Evolutionary conservation across 2,888 invertebrate genomes (phyloP).

Genomic region (Nasonia oneida): DNA sequence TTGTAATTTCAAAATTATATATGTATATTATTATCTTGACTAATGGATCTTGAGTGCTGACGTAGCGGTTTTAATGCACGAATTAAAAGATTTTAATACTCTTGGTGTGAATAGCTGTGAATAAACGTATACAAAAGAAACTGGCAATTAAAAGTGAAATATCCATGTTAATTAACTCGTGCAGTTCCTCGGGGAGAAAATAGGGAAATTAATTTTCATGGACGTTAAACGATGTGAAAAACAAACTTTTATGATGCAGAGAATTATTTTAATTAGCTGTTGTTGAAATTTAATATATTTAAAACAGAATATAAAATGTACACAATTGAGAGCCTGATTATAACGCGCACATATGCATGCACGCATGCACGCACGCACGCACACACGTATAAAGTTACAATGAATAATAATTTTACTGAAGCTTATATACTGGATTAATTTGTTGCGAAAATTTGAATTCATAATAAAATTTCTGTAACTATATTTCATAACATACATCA

Average conservation of each 20-base stretch:
- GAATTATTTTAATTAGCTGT: conserved; percentile 11
- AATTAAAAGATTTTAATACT: background rate
- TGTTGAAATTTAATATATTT: background rate
- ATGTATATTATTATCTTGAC: background rate
- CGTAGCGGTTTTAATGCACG: background rate
- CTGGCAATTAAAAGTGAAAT: conserved; percentile 37
- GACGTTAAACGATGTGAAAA: background rate
- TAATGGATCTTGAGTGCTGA: background rate
- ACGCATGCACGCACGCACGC: too few relatives aligned
- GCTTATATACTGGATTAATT: conserved; percentile 1
- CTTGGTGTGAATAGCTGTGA: background rate
- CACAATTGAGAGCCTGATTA: background rate
- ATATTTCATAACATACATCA: background rate
- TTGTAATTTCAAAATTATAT: background rate
- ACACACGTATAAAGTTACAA: conserved; percentile 22
- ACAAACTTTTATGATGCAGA: conserved; percentile 11
- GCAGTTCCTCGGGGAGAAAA: background rate
- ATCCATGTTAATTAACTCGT: conserved; percentile 37
- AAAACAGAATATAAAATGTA: background rate
- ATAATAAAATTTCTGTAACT: conserved; percentile 20
- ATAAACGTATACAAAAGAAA: conserved; percentile 17
- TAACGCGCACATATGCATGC: background rate
- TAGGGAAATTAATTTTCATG: conserved; percentile 15
- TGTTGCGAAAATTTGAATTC: conserved; percentile 40
- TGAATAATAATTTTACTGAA: conserved; percentile 26